Percentiles rank a stretch among this genome's conserved stretches.
Evolutionary conservation across 2,888 invertebrate species (phyloP).

Genomic region (Brachylomia viminalis): DNA sequence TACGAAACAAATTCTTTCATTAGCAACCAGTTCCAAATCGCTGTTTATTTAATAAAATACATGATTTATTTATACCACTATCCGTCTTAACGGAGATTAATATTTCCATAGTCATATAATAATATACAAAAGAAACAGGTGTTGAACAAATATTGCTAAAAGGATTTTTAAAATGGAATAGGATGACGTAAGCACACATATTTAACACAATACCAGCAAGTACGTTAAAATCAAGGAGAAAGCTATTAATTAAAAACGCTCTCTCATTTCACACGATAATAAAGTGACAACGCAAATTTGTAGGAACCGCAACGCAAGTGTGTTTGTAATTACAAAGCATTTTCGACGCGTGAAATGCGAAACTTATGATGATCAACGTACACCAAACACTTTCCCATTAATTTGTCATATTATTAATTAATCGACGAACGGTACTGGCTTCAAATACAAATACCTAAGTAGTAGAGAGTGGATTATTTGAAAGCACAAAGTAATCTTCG

Average conservation of each 20-base stretch:
- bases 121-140: slow-evolving; percentile 57
- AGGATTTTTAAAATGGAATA: slow-evolving; percentile 45
- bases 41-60: slow-evolving; percentile 64
- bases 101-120: slow-evolving; percentile 57
- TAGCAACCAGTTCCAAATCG: slow-evolving; percentile 60
- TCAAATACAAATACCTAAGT: slow-evolving; percentile 59
- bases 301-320: slow-evolving; percentile 69
- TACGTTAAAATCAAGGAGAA: slow-evolving; percentile 80
- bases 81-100: slow-evolving; percentile 59
- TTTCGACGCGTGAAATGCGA: slow-evolving; percentile 80
- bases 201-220: slow-evolving; percentile 65
- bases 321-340: slow-evolving; percentile 84
- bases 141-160: slow-evolving; percentile 63
- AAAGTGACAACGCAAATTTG: slow-evolving; percentile 86
- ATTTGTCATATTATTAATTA: slow-evolving; percentile 85
- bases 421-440: slow-evolving; percentile 68
- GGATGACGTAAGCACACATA: slow-evolving; percentile 57
- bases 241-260: slow-evolving; percentile 86
- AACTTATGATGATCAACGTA: slow-evolving; percentile 80
- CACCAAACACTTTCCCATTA: slow-evolving; percentile 80
- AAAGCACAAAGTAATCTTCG: slow-evolving; percentile 74
- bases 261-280: slow-evolving; percentile 81
- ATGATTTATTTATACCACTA: slow-evolving; percentile 60
- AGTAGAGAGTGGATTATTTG: slow-evolving; percentile 53
- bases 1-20: slow-evolving; percentile 62